A percentile compares a stretch with the other conserved stretches of the same genome.
phyloP scores from a whole-genome alignment of 2,113 vertebrate genomes.

The Lamprologus lemairii region DNA sequence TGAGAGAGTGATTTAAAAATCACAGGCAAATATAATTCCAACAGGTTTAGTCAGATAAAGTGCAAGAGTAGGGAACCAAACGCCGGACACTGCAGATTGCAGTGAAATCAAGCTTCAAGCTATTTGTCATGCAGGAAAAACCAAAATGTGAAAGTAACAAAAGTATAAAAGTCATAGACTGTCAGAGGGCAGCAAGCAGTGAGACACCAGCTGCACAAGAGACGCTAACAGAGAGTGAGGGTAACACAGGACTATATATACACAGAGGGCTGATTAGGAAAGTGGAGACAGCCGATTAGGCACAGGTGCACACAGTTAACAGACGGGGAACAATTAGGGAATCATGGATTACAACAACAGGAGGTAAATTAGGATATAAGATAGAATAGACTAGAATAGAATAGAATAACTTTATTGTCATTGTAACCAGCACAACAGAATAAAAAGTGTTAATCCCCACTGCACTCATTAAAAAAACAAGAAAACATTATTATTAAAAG shows the following conservation, averaged over 20 bases:
- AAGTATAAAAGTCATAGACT: accelerated
- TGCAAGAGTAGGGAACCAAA: background rate
- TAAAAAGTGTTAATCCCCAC: background rate
- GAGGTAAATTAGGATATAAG: background rate
- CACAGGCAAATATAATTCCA: background rate
- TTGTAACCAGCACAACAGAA: background rate
- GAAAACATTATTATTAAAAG: background rate
- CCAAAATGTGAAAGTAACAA: background rate
- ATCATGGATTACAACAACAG: background rate
- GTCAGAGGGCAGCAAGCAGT: accelerated
- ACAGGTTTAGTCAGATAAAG: background rate
- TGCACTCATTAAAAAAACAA: background rate
- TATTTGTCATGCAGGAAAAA: accelerated
- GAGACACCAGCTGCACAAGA: background rate
- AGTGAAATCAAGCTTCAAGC: background rate
- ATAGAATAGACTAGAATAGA: background rate
- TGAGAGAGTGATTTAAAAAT: background rate
- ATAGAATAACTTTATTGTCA: background rate
- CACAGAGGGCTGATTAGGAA: background rate
- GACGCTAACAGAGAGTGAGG: accelerated
- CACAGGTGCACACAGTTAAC: background rate
- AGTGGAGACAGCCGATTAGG: background rate
- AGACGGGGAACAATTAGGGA: background rate
- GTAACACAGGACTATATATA: background rate
- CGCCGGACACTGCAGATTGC: accelerated